phyloP scores from a whole-genome alignment of 1,140 invertebrate species.

The Pinna nobilis region DNA sequence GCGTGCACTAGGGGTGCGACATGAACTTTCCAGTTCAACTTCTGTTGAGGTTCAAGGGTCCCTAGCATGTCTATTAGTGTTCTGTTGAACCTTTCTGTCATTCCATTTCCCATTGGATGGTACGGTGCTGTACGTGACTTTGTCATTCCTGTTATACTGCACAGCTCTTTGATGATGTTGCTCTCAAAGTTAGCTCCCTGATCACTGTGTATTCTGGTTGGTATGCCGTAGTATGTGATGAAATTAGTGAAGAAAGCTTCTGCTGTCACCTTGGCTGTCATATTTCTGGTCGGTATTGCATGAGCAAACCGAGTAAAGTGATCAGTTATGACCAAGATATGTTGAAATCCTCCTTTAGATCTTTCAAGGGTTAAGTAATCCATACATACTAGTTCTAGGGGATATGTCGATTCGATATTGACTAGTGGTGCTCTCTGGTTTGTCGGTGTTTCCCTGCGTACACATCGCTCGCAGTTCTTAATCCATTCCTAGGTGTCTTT shows the following conservation, averaged over 20 bases:
- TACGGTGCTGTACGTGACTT: neutral
- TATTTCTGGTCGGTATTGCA: conserved; percentile 11
- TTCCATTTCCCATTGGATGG: neutral
- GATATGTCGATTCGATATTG: conserved; percentile 3
- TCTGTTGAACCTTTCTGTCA: neutral
- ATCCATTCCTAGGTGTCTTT: conserved; percentile 31
- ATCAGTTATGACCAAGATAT: conserved; percentile 27
- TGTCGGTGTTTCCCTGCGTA: conserved; percentile 7
- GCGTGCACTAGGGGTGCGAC: neutral
- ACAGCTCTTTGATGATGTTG: neutral
- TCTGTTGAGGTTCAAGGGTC: neutral
- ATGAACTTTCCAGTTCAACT: neutral
- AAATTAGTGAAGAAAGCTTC: conserved; percentile 3
- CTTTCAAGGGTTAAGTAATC: conserved; percentile 35
- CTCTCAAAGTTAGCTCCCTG: conserved; percentile 13
- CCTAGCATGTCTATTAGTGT: neutral
- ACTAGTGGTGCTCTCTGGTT: conserved; percentile 16
- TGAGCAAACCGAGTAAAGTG: conserved; percentile 23
- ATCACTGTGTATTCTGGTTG: conserved; percentile 3
- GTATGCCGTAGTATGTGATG: neutral
- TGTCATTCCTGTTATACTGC: neutral
- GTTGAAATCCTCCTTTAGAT: conserved; percentile 10
- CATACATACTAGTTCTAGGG: conserved; percentile 32
- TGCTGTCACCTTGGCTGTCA: conserved; percentile 6
- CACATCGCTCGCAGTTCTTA: conserved; percentile 7